phyloP scores from a whole-genome alignment of 2,797 vertebrate species.

The Trematomus bernacchii region DNA sequence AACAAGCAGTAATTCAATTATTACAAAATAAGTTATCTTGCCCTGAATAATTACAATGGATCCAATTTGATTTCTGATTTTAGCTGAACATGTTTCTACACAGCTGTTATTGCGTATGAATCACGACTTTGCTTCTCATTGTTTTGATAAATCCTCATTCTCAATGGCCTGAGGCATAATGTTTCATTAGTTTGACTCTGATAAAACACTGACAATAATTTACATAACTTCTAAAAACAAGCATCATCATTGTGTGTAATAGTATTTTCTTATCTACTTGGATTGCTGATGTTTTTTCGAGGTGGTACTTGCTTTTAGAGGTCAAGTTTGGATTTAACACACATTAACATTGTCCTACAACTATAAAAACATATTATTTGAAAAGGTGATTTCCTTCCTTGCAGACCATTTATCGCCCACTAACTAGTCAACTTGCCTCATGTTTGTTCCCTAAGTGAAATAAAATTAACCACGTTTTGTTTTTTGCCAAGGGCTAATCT shows the following conservation, averaged over 20 bases:
- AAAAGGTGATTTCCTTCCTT: too few relatives aligned
- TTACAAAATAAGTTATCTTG: neutral
- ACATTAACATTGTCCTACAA: neutral
- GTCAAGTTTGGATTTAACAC: neutral
- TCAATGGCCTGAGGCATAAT: neutral
- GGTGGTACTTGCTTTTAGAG: neutral
- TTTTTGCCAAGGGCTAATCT: too few relatives aligned
- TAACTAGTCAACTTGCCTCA: too few relatives aligned
- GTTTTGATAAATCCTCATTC: neutral
- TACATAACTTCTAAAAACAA: neutral
- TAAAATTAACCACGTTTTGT: too few relatives aligned
- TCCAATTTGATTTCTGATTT: neutral
- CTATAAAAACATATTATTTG: too few relatives aligned
- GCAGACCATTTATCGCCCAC: too few relatives aligned
- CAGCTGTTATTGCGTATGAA: neutral
- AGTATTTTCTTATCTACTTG: neutral
- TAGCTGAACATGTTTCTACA: neutral
- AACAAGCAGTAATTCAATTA: conserved; percentile 4
- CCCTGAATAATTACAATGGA: neutral
- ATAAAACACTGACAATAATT: neutral
- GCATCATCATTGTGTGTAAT: neutral
- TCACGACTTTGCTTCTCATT: neutral
- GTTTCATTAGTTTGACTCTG: neutral
- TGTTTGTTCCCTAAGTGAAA: too few relatives aligned
- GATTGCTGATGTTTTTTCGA: neutral